A percentile compares a stretch with the other conserved stretches of the same genome.
These are phyloP conservation scores for Eriosoma lanigerum DNA, from an alignment of 1,140 invertebrate species.

Conservation along the genomic window DNA sequence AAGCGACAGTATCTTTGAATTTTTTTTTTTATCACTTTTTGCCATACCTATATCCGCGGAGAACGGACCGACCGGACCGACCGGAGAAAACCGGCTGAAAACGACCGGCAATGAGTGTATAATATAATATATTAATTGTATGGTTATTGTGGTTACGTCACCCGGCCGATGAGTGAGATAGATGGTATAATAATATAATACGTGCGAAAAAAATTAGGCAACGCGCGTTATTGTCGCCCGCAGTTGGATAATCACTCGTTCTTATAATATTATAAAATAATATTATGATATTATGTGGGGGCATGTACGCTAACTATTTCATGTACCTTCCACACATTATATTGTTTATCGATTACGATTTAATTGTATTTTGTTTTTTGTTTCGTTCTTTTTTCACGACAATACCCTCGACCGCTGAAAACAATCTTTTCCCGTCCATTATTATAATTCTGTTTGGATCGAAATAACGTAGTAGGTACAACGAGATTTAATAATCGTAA, in stretches of 20 bases:
- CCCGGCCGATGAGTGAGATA: neutral
- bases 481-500: no score
- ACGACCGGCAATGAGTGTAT: neutral
- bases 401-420: no score
- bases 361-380: no score
- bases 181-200: no score
- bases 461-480: no score
- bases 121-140: no score
- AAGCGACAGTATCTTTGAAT: no score
- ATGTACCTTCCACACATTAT: neutral
- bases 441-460: no score
- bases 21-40: no score
- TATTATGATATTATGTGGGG: neutral
- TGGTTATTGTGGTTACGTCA: neutral
- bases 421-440: no score
- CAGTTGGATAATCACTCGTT: constrained; percentile 33
- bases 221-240: constrained; percentile 23
- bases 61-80: neutral
- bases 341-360: no score
- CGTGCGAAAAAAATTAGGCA: constrained; percentile 25
- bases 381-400: no score
- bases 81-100: neutral
- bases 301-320: neutral
- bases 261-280: neutral
- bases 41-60: neutral